These are phyloP conservation scores for Picathartes gymnocephalus DNA, from an alignment of 2,113 vertebrate genomes.

Conservation along the genomic window DNA sequence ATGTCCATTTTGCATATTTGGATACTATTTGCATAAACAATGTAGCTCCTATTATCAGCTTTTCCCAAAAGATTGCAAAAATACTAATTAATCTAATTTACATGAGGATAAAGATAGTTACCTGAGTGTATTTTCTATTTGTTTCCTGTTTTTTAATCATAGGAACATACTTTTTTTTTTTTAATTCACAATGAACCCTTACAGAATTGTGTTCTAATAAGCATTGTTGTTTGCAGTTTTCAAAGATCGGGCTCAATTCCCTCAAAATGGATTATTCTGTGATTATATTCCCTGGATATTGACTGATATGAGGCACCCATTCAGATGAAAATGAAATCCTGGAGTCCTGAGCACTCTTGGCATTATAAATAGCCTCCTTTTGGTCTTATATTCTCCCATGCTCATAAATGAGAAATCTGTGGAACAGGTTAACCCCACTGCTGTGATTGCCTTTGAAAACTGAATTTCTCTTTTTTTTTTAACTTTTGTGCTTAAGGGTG, in stretches of 20 bases:
- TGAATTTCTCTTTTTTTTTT: background rate
- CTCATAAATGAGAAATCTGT: background rate
- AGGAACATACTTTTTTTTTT: background rate
- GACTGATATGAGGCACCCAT: background rate
- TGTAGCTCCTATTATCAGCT: slow-evolving; percentile 57
- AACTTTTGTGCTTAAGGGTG: background rate
- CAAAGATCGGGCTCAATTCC: background rate
- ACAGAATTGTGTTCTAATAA: slow-evolving; percentile 9
- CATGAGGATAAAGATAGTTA: slow-evolving; percentile 61
- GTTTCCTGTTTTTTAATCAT: background rate
- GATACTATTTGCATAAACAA: slow-evolving; percentile 66
- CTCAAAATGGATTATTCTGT: background rate
- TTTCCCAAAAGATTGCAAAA: slow-evolving; percentile 68
- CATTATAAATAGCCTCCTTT: background rate
- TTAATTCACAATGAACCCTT: background rate
- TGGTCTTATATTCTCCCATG: background rate
- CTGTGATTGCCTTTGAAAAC: background rate
- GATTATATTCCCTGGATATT: background rate
- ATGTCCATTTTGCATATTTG: slow-evolving; percentile 64
- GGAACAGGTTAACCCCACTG: background rate
- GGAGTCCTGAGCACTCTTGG: background rate
- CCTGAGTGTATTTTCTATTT: slow-evolving; percentile 25
- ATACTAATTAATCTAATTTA: slow-evolving; percentile 69
- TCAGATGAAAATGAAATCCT: background rate
- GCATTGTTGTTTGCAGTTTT: background rate